Percentiles rank a stretch among this genome's conserved stretches.
Conservation (phyloP, 1,140 invertebrate genomes). For the Triops cancriformis region DNA sequence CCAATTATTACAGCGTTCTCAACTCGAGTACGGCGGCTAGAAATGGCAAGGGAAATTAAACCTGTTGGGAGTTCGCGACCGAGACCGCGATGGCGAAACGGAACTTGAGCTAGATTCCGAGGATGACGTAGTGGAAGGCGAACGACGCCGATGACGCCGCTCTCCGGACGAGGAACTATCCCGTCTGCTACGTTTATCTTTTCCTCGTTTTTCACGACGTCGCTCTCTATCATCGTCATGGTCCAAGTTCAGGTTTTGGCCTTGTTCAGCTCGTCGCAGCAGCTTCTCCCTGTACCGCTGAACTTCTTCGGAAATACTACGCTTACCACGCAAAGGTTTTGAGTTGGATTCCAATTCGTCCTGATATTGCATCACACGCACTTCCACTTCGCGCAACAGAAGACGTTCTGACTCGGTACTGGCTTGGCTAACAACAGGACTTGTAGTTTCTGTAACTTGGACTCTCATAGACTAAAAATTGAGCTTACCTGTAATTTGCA, state of each 20-base stretch:
- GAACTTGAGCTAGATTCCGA: conserved; percentile 17
- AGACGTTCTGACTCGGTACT: conserved; percentile 65
- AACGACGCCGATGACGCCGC: background rate
- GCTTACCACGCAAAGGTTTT: conserved; percentile 46
- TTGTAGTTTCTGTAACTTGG: conserved; percentile 23
- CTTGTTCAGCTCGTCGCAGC: conserved; percentile 58
- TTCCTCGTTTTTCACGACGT: conserved; percentile 25
- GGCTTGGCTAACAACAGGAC: conserved; percentile 34
- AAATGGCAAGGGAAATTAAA: background rate
- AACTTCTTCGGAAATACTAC: conserved; percentile 68
- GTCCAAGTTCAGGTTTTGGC: background rate
- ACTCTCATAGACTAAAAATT: background rate
- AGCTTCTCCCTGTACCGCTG: conserved; percentile 86
- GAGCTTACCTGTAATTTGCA: conserved; percentile 12
- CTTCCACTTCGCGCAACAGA: conserved; percentile 83
- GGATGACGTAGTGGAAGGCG: background rate
- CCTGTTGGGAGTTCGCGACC: conserved; percentile 18
- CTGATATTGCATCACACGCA: conserved; percentile 90
- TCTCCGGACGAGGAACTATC: background rate
- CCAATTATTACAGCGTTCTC: background rate
- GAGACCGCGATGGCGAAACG: background rate
- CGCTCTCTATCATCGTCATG: conserved; percentile 30
- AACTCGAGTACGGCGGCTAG: background rate
- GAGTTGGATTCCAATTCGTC: conserved; percentile 75
- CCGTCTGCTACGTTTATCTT: conserved; percentile 11